Conservation (phyloP, 2,888 invertebrate species). For the Anodontia alba region DNA sequence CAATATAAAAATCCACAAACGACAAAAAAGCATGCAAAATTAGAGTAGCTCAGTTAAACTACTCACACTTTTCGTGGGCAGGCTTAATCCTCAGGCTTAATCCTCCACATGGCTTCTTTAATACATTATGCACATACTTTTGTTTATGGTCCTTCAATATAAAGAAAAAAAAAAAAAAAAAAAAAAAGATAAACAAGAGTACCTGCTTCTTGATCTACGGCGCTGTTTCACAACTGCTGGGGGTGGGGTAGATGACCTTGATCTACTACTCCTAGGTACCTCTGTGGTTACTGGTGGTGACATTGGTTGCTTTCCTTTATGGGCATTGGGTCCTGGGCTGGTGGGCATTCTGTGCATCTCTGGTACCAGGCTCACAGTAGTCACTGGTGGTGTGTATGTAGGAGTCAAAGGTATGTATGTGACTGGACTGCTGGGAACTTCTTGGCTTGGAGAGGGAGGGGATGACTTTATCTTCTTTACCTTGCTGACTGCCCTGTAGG, state of each 20-base stretch:
- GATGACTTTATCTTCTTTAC: background rate
- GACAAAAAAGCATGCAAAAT: no score
- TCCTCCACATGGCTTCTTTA: no score
- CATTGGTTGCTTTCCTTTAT: conserved; percentile 26
- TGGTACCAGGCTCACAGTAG: background rate
- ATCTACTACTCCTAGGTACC: conserved; percentile 42
- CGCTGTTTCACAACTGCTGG: conserved; percentile 35
- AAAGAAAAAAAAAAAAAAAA: no score
- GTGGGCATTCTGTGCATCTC: background rate
- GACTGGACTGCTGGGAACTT: background rate
- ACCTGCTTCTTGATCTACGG: conserved; percentile 53
- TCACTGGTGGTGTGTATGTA: conserved; percentile 16
- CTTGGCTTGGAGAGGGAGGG: background rate
- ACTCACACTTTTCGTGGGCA: no score
- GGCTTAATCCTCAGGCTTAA: no score
- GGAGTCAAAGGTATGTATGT: conserved; percentile 19
- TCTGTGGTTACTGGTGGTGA: conserved; percentile 14
- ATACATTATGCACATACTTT: no score
- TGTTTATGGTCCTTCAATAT: no score
- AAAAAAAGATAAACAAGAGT: no score
- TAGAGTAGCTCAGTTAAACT: no score
- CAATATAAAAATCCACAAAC: no score
- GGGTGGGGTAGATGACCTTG: conserved; percentile 56
- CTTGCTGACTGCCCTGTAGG: conserved; percentile 26
- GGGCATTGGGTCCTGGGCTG: conserved; percentile 24